These are phyloP conservation scores for Cladorhizidae sp. DNA, from an alignment of 37 sponge, comb jelly and placozoan species.

Conservation along the genomic window DNA sequence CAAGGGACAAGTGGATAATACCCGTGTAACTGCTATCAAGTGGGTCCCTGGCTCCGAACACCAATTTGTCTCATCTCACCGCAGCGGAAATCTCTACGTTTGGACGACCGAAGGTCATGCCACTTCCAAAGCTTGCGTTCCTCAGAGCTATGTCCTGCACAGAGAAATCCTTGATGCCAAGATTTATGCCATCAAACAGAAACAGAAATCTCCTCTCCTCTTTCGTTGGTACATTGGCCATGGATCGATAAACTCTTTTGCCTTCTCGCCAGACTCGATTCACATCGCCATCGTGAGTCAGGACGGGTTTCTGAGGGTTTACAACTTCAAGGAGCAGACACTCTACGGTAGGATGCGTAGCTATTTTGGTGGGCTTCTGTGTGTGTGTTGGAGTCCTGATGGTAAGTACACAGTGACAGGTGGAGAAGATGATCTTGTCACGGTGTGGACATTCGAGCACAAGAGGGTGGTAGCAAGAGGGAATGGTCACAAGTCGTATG, in stretches of 20 bases:
- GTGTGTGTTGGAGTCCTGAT: conserved; percentile 98
- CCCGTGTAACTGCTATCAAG: conserved; percentile 73
- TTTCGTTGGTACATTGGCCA: conserved; percentile 66
- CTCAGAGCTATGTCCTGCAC: conserved; percentile 24
- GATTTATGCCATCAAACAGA: conserved; percentile 49
- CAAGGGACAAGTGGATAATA: conserved; percentile 64
- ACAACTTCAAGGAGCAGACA: conserved; percentile 70
- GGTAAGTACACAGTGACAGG: conserved; percentile 90
- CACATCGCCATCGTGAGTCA: conserved; percentile 91
- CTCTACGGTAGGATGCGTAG: conserved; percentile 89
- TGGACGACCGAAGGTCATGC: conserved; percentile 56
- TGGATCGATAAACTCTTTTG: conserved; percentile 76
- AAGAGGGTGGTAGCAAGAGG: conserved; percentile 77
- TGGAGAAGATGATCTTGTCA: conserved; percentile 95
- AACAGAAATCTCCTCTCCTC: conserved; percentile 35
- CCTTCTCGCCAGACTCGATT: conserved; percentile 87
- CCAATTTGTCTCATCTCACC: conserved; percentile 76
- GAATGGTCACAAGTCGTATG: conserved; percentile 92
- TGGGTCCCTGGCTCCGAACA: conserved; percentile 90
- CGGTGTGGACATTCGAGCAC: conserved; percentile 87
- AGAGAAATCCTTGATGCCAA: conserved; percentile 50
- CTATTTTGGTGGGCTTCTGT: conserved; percentile 91
- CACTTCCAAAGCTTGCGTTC: neutral
- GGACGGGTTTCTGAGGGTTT: conserved; percentile 91
- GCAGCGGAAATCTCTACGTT: conserved; percentile 89